Conservation (phyloP, 2,113 vertebrate genomes). For the Bostrychus sinensis region DNA sequence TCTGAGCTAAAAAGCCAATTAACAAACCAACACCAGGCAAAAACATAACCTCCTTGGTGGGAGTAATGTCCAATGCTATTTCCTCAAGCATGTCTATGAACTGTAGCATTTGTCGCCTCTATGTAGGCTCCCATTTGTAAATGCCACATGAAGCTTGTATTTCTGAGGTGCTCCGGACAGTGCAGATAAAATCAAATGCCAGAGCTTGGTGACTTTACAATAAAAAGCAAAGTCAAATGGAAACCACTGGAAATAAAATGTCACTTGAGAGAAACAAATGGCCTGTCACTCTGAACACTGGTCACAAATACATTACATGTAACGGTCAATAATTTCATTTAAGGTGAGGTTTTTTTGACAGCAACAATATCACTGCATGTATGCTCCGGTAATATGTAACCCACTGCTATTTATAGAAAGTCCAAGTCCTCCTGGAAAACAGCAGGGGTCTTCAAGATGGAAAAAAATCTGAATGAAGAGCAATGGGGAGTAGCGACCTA, state of each 20-base stretch:
- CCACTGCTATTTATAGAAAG: neutral
- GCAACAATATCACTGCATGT: neutral
- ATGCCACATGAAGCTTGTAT: neutral
- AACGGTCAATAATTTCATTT: neutral
- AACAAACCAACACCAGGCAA: no score
- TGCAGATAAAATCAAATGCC: slow-evolving; percentile 1
- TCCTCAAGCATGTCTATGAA: neutral
- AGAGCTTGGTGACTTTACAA: neutral
- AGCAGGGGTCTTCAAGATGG: neutral
- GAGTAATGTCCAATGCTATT: neutral
- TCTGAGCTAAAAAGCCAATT: no score
- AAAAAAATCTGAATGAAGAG: neutral
- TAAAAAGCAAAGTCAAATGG: neutral
- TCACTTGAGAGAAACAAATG: neutral
- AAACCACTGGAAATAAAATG: neutral
- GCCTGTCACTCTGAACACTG: neutral
- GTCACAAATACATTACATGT: neutral
- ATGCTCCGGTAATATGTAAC: neutral
- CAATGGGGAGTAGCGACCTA: neutral
- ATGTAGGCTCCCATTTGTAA: neutral
- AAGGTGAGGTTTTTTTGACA: neutral
- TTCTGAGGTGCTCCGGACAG: neutral
- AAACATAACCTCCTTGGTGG: neutral
- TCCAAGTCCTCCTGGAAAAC: neutral
- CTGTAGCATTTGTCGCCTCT: neutral